Base-by-base conservation (phyloP, 2,113 vertebrate genomes). In the Spizaetus ornatus region DNA sequence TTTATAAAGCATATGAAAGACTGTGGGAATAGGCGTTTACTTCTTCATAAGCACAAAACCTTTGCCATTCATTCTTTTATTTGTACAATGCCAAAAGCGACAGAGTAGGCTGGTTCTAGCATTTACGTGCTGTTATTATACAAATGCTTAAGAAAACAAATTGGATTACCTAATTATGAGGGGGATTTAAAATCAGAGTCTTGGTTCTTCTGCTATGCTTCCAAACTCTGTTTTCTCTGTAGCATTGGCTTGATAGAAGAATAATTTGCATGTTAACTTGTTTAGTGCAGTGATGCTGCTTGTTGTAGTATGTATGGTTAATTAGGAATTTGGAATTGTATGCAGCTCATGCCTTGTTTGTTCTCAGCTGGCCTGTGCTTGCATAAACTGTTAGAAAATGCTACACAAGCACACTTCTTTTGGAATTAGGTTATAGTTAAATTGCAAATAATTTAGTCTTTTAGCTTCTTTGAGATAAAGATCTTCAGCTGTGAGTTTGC, bases 291-390 rank as follows among this genome's bases (percentile, higher is more conserved):
- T 62, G 45, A 26, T 88, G 90, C 66, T 93, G 84, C 74, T 92
- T 62, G 18, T 72, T 82, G 52, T 45, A 7, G 23, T 65, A 25
- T 56, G 56, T 16, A 13, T 77, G 74, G 40, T 40, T 94, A 82
- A 94, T 95, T 80, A 83, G 82, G 42, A 93, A 73, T 69, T 81
- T 89, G 78, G 61, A 90, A 81, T 83, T 0, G 0, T 78, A 27
- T 52, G 84, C 93, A 82, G 92, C 50, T 91, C 48, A 48, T 88
- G 90, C 70, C 69, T 93, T 94, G 43, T 89, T 95, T 91, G 74
- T 88, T 96, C 93, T 95, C 79, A 90, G 56, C 85, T 91, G 89
- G 77, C 73, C 84, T 85, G 23, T 84, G 52, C 91, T 79, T 90
- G 70, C 66, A 76, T 56, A 69, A 91, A 74, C 79, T 36, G 56